Evolutionary conservation across 2,113 vertebrate species (phyloP), one percentile per base, ranked within the genome.

Genomic region (Notothenia rossii): DNA sequence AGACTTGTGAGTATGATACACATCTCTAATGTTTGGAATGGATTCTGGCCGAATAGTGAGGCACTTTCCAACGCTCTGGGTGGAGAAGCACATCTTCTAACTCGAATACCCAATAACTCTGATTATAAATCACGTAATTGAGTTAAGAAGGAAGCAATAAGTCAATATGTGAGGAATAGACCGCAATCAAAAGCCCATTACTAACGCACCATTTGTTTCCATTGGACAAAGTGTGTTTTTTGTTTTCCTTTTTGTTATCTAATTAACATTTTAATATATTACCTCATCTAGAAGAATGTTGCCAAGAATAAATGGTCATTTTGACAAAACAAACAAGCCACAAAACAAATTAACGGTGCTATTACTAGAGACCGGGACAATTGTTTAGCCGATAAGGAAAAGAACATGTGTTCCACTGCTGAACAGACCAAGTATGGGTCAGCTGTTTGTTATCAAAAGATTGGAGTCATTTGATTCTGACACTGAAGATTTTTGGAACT

Each of bases 71-170:
- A 22, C 59, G 20, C 18, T 56, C 20, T 15, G 5, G 11, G 65
- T 61, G 50, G n/a, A 61, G 50, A 74, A 60, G 71, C 60, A 64
- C 64, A 54, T 70, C 62, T 56, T 72, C 55, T 8, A 56, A 68
- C 25, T 40, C 36, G 67, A 65, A 86, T 77, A 69, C 14, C 45
- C 61, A 29, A 59, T 75, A 79, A 72, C 54, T 40, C 10, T 83
- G 76, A 67, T 53, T 65, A 8, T 33, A 43, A 60, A 49, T 81
- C 66, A 72, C 62, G 49, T 29, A 50, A 54, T 8, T 10, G 65
- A 75, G 60, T 71, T 75, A 25, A 79, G 25, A 68, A 75, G 63
- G 45, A 76, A 64, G 29, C 60, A 82, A 83, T 84, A 77, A 88
- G 74, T 74, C 77, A 22, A 48, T 74, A 62, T 67, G 53, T 64